Evolutionary conservation across 2,113 vertebrate genomes (phyloP).

Genomic region (Martes martes): DNA sequence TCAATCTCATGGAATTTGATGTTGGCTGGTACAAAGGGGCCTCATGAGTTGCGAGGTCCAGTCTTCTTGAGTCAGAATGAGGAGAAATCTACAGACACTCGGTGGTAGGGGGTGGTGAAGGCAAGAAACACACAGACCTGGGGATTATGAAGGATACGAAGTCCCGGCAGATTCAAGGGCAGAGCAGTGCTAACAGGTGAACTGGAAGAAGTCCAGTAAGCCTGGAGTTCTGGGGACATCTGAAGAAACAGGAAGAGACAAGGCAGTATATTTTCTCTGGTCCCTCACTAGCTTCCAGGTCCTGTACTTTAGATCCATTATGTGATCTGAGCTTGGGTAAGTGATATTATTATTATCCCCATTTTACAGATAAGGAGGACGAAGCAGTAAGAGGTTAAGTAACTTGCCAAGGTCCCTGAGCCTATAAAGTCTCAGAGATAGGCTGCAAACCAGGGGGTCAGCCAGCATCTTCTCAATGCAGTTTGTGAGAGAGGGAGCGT

Average conservation of each 20-base stretch:
- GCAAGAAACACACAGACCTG: not conserved
- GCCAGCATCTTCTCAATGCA: not conserved
- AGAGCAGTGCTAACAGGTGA: not conserved
- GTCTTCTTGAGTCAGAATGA: not conserved
- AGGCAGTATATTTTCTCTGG: not conserved
- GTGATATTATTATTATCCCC: not conserved
- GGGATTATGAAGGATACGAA: not conserved
- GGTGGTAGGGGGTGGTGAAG: too few species aligned
- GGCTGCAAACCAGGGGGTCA: not conserved
- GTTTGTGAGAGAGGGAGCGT: too few species aligned
- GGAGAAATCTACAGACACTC: not conserved
- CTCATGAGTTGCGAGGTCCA: accelerated
- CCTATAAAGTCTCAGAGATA: not conserved
- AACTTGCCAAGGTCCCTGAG: not conserved
- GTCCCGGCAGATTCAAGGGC: not conserved
- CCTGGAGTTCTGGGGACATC: not conserved
- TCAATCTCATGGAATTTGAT: too few species aligned
- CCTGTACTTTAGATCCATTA: not conserved
- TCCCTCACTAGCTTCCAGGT: not conserved
- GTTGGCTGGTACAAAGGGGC: too few species aligned
- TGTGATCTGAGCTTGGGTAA: not conserved
- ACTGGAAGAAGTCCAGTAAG: not conserved
- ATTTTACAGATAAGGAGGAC: not conserved
- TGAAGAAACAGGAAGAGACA: not conserved
- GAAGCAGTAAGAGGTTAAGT: not conserved